Evolutionary conservation across 1,140 invertebrate genomes (phyloP).

Genomic region (Aradophagus sp.): DNA sequence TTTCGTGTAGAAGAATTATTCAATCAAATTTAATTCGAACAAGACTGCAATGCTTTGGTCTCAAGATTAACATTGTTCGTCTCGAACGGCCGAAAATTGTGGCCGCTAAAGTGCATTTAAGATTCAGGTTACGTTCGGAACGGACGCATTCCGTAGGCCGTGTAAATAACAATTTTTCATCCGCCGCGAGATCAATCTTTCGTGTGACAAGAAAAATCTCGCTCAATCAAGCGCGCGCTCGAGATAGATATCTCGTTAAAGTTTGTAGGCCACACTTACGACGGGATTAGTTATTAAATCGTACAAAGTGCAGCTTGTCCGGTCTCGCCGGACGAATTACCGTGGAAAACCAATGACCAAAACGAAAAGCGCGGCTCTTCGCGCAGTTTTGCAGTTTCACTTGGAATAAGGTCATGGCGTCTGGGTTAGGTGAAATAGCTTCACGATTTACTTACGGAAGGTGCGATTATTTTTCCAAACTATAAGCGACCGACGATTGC

Average conservation of each 20-base stretch:
- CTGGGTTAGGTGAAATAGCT: conserved; percentile 12
- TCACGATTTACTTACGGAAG: conserved; percentile 26
- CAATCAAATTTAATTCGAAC: no score
- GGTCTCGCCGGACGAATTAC: conserved; percentile 14
- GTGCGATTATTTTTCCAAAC: conserved; percentile 36
- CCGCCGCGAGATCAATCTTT: no score
- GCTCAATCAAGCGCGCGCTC: conserved; percentile 24
- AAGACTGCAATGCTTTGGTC: no score
- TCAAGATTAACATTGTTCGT: no score
- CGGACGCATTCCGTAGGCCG: no score
- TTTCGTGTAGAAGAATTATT: no score
- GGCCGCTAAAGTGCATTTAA: no score
- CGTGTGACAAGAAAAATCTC: conserved; percentile 21
- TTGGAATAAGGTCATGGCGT: conserved; percentile 37
- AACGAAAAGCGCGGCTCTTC: conserved; percentile 27
- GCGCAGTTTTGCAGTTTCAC: conserved; percentile 30
- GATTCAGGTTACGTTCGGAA: no score
- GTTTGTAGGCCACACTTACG: conserved; percentile 43
- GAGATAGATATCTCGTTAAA: conserved; percentile 32
- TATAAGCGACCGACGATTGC: conserved; percentile 20
- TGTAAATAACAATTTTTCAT: no score
- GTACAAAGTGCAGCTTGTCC: conserved; percentile 23
- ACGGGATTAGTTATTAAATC: conserved; percentile 44
- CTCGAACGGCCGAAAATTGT: no score
- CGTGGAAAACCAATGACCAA: conserved; percentile 27